A percentile compares a stretch with the other conserved stretches of the same genome.
Conservation (phyloP, 2,888 invertebrate genomes). For the Coelinius sp. region DNA sequence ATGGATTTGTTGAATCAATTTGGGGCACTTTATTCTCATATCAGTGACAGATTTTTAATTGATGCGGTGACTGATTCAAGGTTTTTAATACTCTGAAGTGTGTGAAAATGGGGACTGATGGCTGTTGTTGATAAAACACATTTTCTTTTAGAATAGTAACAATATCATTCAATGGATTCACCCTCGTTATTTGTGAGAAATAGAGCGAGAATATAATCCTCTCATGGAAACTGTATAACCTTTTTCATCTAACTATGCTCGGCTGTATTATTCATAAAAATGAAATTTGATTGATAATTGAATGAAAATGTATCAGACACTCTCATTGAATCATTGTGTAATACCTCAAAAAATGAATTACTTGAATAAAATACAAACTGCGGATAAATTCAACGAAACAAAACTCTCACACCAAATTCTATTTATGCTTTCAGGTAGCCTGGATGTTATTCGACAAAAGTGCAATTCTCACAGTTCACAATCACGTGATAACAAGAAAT, state of each 20-base stretch:
- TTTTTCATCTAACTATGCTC: background rate
- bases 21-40: background rate
- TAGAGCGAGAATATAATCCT: background rate
- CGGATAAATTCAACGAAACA: background rate
- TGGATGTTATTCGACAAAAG: conserved; percentile 98
- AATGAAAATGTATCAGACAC: too few species aligned
- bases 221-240: background rate
- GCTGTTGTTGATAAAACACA: background rate
- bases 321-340: too few species aligned
- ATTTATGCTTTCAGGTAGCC: conserved; percentile 80
- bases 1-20: background rate
- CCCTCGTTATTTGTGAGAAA: background rate
- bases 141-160: background rate
- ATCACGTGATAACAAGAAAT: conserved; percentile 94
- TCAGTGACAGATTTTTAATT: background rate
- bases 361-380: background rate
- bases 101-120: background rate
- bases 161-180: background rate
- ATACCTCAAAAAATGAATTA: too few species aligned
- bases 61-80: background rate
- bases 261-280: too few species aligned
- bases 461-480: conserved; percentile 92
- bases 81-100: background rate
- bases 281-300: too few species aligned
- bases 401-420: background rate